Evolutionary conservation across 2,797 vertebrate species (phyloP).

Genomic region (Champsocephalus esox): DNA sequence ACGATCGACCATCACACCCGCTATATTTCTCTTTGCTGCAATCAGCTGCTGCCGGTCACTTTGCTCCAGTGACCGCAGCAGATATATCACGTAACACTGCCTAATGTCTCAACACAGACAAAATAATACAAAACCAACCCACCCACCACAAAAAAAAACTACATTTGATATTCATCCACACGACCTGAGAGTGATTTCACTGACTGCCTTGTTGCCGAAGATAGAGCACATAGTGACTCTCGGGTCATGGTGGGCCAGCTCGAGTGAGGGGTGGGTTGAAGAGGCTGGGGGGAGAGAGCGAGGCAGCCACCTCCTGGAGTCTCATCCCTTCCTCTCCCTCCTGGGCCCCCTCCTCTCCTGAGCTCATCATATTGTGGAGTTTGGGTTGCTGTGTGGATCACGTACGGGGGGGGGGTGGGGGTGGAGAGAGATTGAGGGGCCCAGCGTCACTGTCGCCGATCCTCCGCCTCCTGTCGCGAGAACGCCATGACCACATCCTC

Average conservation of each 20-base stretch:
- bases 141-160: conserved; percentile 15
- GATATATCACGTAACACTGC: conserved; percentile 65
- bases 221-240: conserved; percentile 63
- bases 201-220: conserved; percentile 61
- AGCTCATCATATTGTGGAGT: conserved; percentile 72
- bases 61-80: conserved; percentile 67
- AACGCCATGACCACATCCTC: conserved; percentile 99
- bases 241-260: conserved; percentile 67
- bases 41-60: conserved; percentile 67
- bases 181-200: conserved; percentile 70
- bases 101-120: conserved; percentile 52
- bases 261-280: conserved; percentile 65
- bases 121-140: conserved; percentile 49
- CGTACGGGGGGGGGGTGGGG: conserved; percentile 47
- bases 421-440: conserved; percentile 16
- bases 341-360: conserved; percentile 67
- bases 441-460: conserved; percentile 93
- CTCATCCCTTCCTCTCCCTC: conserved; percentile 60
- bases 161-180: conserved; percentile 66
- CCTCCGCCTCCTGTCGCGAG: conserved; percentile 97
- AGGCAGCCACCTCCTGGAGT: conserved; percentile 48
- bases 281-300: conserved; percentile 47
- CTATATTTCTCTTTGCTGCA: conserved; percentile 67
- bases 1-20: conserved; percentile 55
- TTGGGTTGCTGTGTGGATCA: conserved; percentile 56